A percentile compares a stretch with the other conserved stretches of the same genome.
phyloP scores from a whole-genome alignment of 2,797 vertebrate species.

The Moxostoma hubbsi region DNA sequence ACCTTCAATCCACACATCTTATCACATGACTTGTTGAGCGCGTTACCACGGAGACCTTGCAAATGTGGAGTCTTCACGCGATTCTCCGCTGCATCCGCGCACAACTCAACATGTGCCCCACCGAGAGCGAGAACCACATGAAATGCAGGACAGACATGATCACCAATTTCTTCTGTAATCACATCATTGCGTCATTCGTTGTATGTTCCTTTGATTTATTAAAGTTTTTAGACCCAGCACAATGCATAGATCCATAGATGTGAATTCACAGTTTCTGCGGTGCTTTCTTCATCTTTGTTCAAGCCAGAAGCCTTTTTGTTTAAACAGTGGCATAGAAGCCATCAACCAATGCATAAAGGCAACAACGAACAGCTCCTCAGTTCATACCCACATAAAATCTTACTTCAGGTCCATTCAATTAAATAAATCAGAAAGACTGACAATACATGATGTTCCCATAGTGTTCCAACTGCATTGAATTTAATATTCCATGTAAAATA shows the following conservation, averaged over 20 bases:
- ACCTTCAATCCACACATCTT: no score
- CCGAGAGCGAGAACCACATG: background rate
- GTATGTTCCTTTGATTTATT: slow-evolving; percentile 1
- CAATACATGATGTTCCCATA: slow-evolving; percentile 3
- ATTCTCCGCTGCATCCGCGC: no score
- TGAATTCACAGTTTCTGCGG: background rate
- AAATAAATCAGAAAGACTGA: background rate
- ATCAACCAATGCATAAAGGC: background rate
- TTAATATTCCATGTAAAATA: slow-evolving; percentile 39
- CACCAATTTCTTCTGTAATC: slow-evolving; percentile 5
- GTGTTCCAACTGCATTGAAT: background rate
- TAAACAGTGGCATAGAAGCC: background rate
- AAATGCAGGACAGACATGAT: slow-evolving; percentile 12
- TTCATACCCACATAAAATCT: background rate
- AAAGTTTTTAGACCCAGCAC: background rate
- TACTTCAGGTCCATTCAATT: background rate
- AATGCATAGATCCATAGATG: slow-evolving; percentile 7
- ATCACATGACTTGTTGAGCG: no score
- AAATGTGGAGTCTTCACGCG: no score
- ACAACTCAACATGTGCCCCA: no score
- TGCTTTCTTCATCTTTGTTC: background rate
- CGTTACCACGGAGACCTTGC: no score
- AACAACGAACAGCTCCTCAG: background rate
- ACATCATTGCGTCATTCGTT: background rate
- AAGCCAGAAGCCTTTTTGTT: background rate